A percentile compares a stretch with the other conserved stretches of the same genome.
Evolutionary conservation across 2,888 invertebrate genomes (phyloP).

Genomic region (Liopterus haemorrhoidalis): DNA sequence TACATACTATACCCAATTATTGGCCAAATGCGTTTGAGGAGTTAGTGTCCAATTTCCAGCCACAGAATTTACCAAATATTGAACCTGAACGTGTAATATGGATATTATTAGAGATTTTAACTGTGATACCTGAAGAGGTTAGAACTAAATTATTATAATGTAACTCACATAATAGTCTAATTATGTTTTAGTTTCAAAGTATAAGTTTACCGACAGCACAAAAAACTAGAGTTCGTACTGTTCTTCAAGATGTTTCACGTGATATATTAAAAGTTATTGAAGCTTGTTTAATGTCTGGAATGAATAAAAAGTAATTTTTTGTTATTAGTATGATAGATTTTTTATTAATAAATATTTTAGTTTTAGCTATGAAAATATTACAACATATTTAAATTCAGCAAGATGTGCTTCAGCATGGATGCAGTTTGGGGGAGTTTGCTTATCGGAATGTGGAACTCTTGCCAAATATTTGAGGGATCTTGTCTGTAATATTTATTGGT

Average conservation of each 20-base stretch:
- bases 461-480: conserved; percentile 43
- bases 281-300: conserved; percentile 43
- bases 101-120: conserved; percentile 75
- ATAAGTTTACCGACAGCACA: conserved; percentile 44
- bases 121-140: conserved; percentile 85
- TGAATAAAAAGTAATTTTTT: conserved; percentile 37
- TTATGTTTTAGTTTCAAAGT: conserved; percentile 45
- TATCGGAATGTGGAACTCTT: conserved; percentile 41
- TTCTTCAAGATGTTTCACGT: conserved; percentile 46
- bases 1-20: conserved; percentile 56
- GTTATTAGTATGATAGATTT: conserved; percentile 11
- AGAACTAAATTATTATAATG: conserved; percentile 29
- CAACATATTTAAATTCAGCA: conserved; percentile 51
- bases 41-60: conserved; percentile 54
- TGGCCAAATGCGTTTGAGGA: conserved; percentile 68
- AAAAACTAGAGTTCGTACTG: conserved; percentile 42
- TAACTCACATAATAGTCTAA: background rate
- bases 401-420: conserved; percentile 60
- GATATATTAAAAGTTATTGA: conserved; percentile 45
- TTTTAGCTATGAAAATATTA: conserved; percentile 46
- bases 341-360: conserved; percentile 26
- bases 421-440: conserved; percentile 49
- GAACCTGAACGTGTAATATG: conserved; percentile 56
- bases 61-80: conserved; percentile 53
- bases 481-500: conserved; percentile 45